Evolutionary conservation across 2,888 invertebrate genomes (phyloP), one percentile per base, ranked within the genome.

Genomic region (Fabriciana adippe): DNA sequence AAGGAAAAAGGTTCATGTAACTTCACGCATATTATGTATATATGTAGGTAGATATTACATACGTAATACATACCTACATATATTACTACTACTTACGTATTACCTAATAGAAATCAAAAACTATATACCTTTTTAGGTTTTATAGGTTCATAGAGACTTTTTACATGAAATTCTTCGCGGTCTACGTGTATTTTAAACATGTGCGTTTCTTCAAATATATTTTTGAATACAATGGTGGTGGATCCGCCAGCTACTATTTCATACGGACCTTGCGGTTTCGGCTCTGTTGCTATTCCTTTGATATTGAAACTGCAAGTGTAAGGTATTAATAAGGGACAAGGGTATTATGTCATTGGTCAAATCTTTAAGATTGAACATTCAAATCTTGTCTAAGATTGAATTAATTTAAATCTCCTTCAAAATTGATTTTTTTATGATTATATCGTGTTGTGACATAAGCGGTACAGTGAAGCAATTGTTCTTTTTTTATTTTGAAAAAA

Each of bases 191-290:
- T 77, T 76, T 81, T 88, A 66, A 92, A 92, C 59, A 79, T 83
- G 71, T 81, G 78, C 2, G 77, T 73, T 0, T 89, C 85, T 45
- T 81, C 79, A 72, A 91, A 92, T 6, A 91, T 77, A 69, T 92
- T 92, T 78, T 88, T 92, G 71, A 92, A 92, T 18, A 68, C 76
- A 21, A 92, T 87, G 1, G 71, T 72, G 6, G 79, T 76, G 55
- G 14, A 84, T 3, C 83, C 82, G 1, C 90, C 91, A 3, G 81
- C 77, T 76, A 78, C 84, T 63, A 92, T 83, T 70, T 84, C 80
- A 55, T 73, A 87, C 0, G 92, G 92, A 0, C 92, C 92, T 74
- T 84, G 87, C 1, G 92, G 92, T 70, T 87, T 89, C 1, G 92
- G 91, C 26, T 77, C 75, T 1, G 74, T 78, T 3, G 81, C 89